phyloP scores from a whole-genome alignment of 2,888 invertebrate species.

The Hypena proboscidalis region DNA sequence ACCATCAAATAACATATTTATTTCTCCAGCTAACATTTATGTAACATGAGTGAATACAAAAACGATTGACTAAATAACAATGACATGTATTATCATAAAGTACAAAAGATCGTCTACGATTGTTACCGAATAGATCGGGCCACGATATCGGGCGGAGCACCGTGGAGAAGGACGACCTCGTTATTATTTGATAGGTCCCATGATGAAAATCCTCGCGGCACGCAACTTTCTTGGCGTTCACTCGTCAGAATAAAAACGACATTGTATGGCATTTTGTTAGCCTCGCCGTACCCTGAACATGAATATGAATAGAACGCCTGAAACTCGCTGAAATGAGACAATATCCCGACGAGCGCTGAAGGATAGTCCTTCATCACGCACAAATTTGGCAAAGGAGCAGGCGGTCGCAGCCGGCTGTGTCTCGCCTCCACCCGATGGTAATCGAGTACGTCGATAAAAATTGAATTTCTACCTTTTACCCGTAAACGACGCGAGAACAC shows the following conservation, averaged over 20 bases:
- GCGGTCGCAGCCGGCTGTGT: slow-evolving; percentile 33
- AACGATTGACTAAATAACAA: slow-evolving; percentile 64
- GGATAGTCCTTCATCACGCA: slow-evolving; percentile 79
- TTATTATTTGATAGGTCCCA: slow-evolving; percentile 81
- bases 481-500: slow-evolving; percentile 64
- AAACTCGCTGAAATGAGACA: slow-evolving; percentile 64
- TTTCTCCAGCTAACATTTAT: slow-evolving; percentile 44
- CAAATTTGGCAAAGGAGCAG: slow-evolving; percentile 59
- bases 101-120: slow-evolving; percentile 72
- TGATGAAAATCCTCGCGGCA: slow-evolving; percentile 79
- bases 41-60: slow-evolving; percentile 55
- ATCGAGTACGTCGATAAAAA: slow-evolving; percentile 68
- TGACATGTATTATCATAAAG: slow-evolving; percentile 69
- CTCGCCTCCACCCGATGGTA: slow-evolving; percentile 53
- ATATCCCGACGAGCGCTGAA: slow-evolving; percentile 72
- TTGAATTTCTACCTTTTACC: slow-evolving; percentile 69
- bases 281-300: slow-evolving; percentile 59
- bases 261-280: slow-evolving; percentile 72
- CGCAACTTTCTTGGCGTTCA: slow-evolving; percentile 80
- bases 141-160: slow-evolving; percentile 68
- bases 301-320: slow-evolving; percentile 74
- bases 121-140: slow-evolving; percentile 68
- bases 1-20: slow-evolving; percentile 39
- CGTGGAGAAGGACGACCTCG: slow-evolving; percentile 71
- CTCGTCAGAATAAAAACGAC: slow-evolving; percentile 78